These are phyloP conservation scores for Aphidius ervi DNA, from an alignment of 1,140 invertebrate species.

Conservation along the genomic window DNA sequence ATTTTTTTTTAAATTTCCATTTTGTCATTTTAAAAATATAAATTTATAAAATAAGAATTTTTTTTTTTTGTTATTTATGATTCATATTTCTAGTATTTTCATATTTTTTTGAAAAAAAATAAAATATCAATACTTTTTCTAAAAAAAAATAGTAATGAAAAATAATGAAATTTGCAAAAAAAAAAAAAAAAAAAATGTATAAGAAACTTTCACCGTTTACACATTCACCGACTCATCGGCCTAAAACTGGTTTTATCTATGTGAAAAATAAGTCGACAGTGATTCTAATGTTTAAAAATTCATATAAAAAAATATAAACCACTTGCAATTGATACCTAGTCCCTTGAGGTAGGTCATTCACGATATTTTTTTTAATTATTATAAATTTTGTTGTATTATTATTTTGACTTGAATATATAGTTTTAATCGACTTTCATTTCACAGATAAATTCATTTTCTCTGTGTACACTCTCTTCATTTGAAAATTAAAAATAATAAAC, in stretches of 20 bases:
- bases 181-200: background rate
- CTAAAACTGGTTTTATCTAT: conserved; percentile 20
- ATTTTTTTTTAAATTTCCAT: no score
- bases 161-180: background rate
- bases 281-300: conserved; percentile 22
- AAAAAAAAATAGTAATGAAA: no score
- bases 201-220: conserved; percentile 39
- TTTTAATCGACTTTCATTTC: conserved; percentile 7
- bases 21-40: no score
- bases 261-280: conserved; percentile 17
- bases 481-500: background rate
- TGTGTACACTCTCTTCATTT: background rate
- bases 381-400: conserved; percentile 12
- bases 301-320: conserved; percentile 7
- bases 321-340: conserved; percentile 24
- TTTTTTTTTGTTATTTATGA: no score
- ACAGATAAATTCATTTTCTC: conserved; percentile 13
- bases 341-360: conserved; percentile 24
- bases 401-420: background rate
- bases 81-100: no score
- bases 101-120: no score
- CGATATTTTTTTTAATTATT: conserved; percentile 8
- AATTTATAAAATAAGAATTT: no score
- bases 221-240: conserved; percentile 20
- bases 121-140: no score